A percentile compares a stretch with the other conserved stretches of the same genome.
These are phyloP conservation scores for Brachirus orientalis DNA, from an alignment of 2,113 vertebrate genomes.

Conservation along the genomic window DNA sequence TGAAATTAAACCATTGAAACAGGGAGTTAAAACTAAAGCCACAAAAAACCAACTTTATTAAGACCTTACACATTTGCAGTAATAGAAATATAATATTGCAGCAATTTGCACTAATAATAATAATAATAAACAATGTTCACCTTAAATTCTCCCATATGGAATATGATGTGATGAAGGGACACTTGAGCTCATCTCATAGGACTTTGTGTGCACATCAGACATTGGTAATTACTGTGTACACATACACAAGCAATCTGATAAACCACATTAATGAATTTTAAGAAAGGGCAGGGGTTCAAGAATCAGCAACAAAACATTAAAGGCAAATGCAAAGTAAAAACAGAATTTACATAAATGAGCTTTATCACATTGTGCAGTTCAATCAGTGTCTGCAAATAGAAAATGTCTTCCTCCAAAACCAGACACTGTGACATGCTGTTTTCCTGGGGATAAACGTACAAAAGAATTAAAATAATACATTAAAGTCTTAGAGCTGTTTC, in stretches of 20 bases:
- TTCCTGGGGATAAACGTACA: conserved; percentile 54
- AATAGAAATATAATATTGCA: too few relatives aligned
- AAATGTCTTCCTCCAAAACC: conserved; percentile 16
- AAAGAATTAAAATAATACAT: conserved; percentile 55
- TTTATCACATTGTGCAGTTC: conserved; percentile 34
- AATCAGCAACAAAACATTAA: conserved; percentile 34
- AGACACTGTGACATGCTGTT: conserved; percentile 45
- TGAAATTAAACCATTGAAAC: too few relatives aligned
- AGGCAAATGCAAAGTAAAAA: conserved; percentile 30
- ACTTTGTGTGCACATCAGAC: not conserved
- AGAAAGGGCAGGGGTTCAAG: conserved; percentile 20
- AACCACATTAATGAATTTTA: conserved; percentile 32
- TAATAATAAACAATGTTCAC: too few relatives aligned
- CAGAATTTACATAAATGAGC: conserved; percentile 35
- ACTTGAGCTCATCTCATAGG: not conserved
- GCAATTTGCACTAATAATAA: too few relatives aligned
- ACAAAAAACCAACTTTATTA: too few relatives aligned
- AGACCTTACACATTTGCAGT: too few relatives aligned
- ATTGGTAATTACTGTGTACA: not conserved
- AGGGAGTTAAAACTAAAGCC: too few relatives aligned
- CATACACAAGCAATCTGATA: conserved; percentile 41
- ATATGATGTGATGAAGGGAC: not conserved
- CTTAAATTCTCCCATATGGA: too few relatives aligned
- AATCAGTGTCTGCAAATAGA: conserved; percentile 49
- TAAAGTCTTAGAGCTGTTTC: conserved; percentile 37